These are phyloP conservation scores for Bombus superbus DNA, from an alignment of 1,140 invertebrate genomes.

Conservation along the genomic window DNA sequence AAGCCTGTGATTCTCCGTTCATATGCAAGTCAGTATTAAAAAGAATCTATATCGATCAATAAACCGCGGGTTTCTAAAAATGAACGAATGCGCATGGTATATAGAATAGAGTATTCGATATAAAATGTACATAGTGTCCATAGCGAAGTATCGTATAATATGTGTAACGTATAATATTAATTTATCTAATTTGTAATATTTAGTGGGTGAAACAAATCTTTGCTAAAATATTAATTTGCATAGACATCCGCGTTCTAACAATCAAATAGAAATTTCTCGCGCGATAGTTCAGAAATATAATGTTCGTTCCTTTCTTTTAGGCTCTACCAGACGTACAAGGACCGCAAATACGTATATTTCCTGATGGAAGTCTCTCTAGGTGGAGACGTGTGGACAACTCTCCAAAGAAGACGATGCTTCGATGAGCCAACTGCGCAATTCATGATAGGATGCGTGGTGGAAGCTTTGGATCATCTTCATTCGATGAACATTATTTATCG, in stretches of 20 bases:
- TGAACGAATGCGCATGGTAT: too few relatives aligned
- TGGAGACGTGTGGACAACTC: constrained; percentile 98
- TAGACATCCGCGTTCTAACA: too few relatives aligned
- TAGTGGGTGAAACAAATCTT: not conserved
- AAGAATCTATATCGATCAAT: not conserved
- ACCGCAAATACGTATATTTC: constrained; percentile 98
- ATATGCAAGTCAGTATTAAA: constrained; percentile 88
- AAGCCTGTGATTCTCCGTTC: constrained; percentile 90
- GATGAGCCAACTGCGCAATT: constrained; percentile 94
- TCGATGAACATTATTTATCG: constrained; percentile 94
- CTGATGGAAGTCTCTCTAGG: constrained; percentile 98
- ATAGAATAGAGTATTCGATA: too few relatives aligned
- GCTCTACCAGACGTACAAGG: constrained; percentile 96
- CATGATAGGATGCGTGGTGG: constrained; percentile 95
- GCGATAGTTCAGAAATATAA: not conserved
- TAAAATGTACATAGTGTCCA: too few relatives aligned
- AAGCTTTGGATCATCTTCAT: constrained; percentile 96
- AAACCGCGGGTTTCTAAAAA: too few relatives aligned
- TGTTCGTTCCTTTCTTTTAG: constrained; percentile 80
- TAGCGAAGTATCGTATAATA: not conserved
- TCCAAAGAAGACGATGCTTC: constrained; percentile 90
- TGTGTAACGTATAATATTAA: not conserved
- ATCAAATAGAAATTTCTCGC: not conserved
- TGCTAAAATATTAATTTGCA: not conserved
- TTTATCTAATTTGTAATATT: too few relatives aligned